A percentile compares a stretch with the other conserved stretches of the same genome.
phyloP scores from a whole-genome alignment of 2,888 invertebrate species.

The Helleia helle region DNA sequence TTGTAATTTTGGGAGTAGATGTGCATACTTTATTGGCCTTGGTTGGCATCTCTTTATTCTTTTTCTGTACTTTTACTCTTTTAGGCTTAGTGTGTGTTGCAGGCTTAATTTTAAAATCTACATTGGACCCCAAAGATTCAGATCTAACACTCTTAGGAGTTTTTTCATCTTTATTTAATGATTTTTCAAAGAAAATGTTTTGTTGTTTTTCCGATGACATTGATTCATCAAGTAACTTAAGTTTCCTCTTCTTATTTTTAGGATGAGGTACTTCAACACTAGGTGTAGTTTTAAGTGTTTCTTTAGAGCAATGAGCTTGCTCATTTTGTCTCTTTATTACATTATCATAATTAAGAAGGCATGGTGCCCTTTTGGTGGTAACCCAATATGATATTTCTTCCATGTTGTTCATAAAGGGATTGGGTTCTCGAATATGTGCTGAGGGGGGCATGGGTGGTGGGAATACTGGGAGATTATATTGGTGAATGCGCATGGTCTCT shows the following conservation, averaged over 20 bases:
- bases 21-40: slow-evolving; percentile 50
- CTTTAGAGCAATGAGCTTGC: slow-evolving; percentile 39
- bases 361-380: slow-evolving; percentile 58
- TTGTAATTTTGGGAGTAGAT: slow-evolving; percentile 46
- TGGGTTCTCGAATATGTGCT: slow-evolving; percentile 15
- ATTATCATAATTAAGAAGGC: slow-evolving; percentile 56
- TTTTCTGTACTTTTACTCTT: slow-evolving; percentile 35
- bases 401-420: slow-evolving; percentile 62
- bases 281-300: slow-evolving; percentile 32
- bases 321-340: slow-evolving; percentile 37
- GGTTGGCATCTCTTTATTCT: slow-evolving; percentile 29
- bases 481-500: slow-evolving; percentile 20
- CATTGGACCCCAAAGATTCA: slow-evolving; percentile 39
- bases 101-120: slow-evolving; percentile 54
- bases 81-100: slow-evolving; percentile 41
- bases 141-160: slow-evolving; percentile 36
- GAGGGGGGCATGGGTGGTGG: slow-evolving; percentile 16
- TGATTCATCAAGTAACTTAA: slow-evolving; percentile 45
- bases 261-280: slow-evolving; percentile 33
- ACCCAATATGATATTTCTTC: slow-evolving; percentile 67
- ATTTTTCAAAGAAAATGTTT: slow-evolving; percentile 48
- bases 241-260: slow-evolving; percentile 50
- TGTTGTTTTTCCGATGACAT: slow-evolving; percentile 37
- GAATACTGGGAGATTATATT: slow-evolving; percentile 13
- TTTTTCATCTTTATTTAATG: slow-evolving; percentile 32